Conservation (phyloP, 1,140 invertebrate species). For the Temnothorax longispinosus region DNA sequence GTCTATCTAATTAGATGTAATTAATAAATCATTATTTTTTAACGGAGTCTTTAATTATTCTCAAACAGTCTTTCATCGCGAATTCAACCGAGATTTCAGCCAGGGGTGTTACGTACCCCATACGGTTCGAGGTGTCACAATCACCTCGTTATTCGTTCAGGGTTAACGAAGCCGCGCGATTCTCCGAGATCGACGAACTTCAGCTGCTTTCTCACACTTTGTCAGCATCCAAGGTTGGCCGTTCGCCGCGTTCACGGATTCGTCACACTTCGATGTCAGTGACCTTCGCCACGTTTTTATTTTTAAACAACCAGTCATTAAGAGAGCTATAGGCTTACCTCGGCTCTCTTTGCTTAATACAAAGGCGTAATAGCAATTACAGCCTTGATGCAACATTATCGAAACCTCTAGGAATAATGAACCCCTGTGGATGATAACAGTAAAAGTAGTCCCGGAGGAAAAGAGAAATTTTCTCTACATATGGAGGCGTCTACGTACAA, state of each 20-base stretch:
- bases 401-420: conserved; percentile 35
- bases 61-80: background rate
- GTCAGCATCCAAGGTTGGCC: conserved; percentile 64
- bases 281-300: conserved; percentile 68
- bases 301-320: conserved; percentile 68
- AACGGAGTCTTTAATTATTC: background rate
- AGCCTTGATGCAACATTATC: conserved; percentile 51
- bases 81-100: background rate
- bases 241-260: conserved; percentile 67
- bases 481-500: background rate
- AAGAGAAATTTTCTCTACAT: background rate
- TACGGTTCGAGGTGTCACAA: background rate
- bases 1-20: background rate
- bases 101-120: background rate
- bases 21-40: background rate
- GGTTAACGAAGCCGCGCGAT: conserved; percentile 58
- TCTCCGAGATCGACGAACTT: conserved; percentile 67
- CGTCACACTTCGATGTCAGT: conserved; percentile 66
- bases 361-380: conserved; percentile 50
- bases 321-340: background rate
- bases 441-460: background rate
- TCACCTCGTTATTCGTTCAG: conserved; percentile 35
- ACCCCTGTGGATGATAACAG: background rate
- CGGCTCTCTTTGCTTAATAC: conserved; percentile 60
- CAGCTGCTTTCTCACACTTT: conserved; percentile 65